Conservation (phyloP, 2,113 vertebrate genomes). For the Marmota flaviventris region DNA sequence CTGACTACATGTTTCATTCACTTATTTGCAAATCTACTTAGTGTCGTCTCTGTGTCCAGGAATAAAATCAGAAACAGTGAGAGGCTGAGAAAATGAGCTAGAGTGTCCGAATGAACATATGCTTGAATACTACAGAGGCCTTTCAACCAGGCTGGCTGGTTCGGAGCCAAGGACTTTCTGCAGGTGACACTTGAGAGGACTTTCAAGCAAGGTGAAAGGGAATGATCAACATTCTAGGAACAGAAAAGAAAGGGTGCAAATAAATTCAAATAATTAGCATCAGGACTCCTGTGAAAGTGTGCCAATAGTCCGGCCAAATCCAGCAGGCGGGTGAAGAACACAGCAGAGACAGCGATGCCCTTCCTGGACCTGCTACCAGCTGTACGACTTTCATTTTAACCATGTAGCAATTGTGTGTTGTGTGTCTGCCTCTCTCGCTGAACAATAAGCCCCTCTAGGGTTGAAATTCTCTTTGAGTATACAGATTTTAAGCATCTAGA, state of each 20-base stretch:
- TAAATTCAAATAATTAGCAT: background rate
- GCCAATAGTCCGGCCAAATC: background rate
- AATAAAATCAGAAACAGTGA: background rate
- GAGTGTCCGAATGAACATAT: background rate
- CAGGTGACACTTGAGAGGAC: background rate
- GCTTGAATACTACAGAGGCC: no score
- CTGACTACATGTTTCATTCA: background rate
- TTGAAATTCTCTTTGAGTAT: background rate
- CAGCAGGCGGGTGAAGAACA: background rate
- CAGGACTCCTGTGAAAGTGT: background rate
- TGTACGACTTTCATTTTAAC: background rate
- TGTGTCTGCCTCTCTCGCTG: background rate
- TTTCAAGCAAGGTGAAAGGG: background rate
- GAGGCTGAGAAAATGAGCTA: background rate
- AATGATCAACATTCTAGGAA: background rate
- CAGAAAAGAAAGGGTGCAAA: background rate
- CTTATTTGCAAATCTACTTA: background rate
- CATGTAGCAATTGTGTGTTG: background rate
- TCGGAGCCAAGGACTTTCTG: background rate
- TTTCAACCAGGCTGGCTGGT: background rate
- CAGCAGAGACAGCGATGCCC: background rate
- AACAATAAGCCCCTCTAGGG: background rate
- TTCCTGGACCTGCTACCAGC: rapidly evolving
- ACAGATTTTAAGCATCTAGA: background rate
- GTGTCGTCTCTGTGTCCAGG: background rate